These are phyloP conservation scores for Enteromius treurensis DNA, from an alignment of 2,797 vertebrate genomes.

Conservation along the genomic window DNA sequence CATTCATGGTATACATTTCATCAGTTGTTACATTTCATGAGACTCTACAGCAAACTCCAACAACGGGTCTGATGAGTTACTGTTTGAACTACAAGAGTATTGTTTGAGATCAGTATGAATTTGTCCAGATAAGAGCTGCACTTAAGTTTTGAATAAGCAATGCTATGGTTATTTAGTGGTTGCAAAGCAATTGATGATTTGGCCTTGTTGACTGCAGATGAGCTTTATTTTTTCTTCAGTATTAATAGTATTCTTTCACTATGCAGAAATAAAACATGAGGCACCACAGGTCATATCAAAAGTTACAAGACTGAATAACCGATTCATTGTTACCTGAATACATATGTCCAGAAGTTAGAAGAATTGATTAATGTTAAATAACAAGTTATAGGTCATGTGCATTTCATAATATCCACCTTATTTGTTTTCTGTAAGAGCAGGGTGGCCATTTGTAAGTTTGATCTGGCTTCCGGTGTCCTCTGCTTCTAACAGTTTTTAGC, in stretches of 20 bases:
- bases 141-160: neutral
- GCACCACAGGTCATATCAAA: no score
- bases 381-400: neutral
- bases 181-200: neutral
- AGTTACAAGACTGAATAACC: neutral
- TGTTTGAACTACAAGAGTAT: neutral
- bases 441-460: neutral
- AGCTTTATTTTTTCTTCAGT: no score
- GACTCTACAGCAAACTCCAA: no score
- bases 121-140: neutral
- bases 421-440: neutral
- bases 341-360: neutral
- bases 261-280: neutral
- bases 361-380: neutral
- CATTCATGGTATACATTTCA: neutral
- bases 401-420: neutral
- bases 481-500: neutral
- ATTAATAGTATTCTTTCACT: neutral
- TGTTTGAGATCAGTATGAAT: neutral
- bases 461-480: neutral
- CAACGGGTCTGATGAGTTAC: no score
- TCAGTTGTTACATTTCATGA: neutral
- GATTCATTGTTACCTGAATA: neutral
- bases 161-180: neutral
- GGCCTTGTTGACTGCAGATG: neutral